Evolutionary conservation across 2,888 invertebrate species (phyloP).

Genomic region (Andrena fulva): DNA sequence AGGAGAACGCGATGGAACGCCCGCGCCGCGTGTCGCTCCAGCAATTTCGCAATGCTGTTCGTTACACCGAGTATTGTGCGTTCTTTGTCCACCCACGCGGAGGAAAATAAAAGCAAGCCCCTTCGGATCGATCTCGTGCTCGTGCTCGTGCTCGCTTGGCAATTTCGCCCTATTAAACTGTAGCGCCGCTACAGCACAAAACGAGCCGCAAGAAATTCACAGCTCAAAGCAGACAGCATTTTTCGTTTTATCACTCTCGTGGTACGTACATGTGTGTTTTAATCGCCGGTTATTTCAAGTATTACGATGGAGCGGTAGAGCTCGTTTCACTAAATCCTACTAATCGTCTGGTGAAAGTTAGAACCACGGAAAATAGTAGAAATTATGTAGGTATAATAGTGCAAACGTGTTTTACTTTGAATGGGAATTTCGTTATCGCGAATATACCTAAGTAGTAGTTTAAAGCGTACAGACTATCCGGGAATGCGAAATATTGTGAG

Average conservation of each 20-base stretch:
- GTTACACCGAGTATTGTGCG: conserved; percentile 33
- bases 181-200: neutral
- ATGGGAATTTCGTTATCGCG: neutral
- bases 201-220: neutral
- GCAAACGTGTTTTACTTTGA: neutral
- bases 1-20: conserved; percentile 36
- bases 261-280: too few relatives aligned
- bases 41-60: conserved; percentile 38
- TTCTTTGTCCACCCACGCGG: conserved; percentile 44
- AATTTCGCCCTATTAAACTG: neutral
- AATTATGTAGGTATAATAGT: neutral
- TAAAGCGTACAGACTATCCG: neutral
- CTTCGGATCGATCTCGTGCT: neutral
- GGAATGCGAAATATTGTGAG: neutral
- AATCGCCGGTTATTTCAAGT: too few relatives aligned
- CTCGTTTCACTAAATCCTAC: neutral
- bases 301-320: too few relatives aligned
- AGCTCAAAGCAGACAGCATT: neutral
- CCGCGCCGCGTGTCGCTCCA: conserved; percentile 10
- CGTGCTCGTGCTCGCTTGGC: neutral
- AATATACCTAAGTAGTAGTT: neutral
- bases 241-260: neutral
- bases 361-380: neutral
- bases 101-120: neutral
- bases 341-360: neutral